phyloP scores from a whole-genome alignment of 2,888 invertebrate genomes.

The Tipula confusa region DNA sequence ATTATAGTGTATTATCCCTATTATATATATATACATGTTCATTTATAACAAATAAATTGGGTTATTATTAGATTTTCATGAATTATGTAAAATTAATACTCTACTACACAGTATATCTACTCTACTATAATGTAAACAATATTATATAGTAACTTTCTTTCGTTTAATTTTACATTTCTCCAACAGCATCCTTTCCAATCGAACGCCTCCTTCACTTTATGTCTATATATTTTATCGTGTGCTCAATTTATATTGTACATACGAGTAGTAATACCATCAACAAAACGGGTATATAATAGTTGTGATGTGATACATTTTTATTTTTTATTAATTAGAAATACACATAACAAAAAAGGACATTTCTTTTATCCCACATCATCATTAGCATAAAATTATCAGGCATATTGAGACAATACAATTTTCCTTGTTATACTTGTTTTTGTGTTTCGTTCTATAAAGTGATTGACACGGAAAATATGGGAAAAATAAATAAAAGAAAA shows the following conservation, averaged over 20 bases:
- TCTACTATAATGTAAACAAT: not conserved
- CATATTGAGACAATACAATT: not conserved
- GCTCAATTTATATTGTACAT: not conserved
- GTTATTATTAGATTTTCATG: slow-evolving; percentile 25
- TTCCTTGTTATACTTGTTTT: not conserved
- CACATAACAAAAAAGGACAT: slow-evolving; percentile 4
- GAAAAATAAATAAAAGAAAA: not conserved
- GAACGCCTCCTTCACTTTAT: not conserved
- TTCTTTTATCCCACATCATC: not conserved
- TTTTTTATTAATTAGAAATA: slow-evolving; percentile 5
- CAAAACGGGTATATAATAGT: not conserved
- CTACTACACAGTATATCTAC: not conserved
- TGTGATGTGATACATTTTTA: not conserved
- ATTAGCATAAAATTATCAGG: slow-evolving; percentile 4
- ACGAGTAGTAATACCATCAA: not conserved
- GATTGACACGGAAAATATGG: slow-evolving; percentile 7
- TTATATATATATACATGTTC: not conserved
- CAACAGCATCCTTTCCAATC: not conserved
- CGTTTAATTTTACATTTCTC: not conserved
- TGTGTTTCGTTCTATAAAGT: not conserved
- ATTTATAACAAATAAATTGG: not conserved
- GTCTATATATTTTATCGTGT: not conserved
- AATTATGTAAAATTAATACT: slow-evolving; percentile 25
- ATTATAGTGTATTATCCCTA: not conserved
- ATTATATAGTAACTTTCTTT: not conserved